Percentiles rank a stretch among this genome's conserved stretches.
Evolutionary conservation across 2,113 vertebrate genomes (phyloP).

Genomic region (Apeltes quadracus): DNA sequence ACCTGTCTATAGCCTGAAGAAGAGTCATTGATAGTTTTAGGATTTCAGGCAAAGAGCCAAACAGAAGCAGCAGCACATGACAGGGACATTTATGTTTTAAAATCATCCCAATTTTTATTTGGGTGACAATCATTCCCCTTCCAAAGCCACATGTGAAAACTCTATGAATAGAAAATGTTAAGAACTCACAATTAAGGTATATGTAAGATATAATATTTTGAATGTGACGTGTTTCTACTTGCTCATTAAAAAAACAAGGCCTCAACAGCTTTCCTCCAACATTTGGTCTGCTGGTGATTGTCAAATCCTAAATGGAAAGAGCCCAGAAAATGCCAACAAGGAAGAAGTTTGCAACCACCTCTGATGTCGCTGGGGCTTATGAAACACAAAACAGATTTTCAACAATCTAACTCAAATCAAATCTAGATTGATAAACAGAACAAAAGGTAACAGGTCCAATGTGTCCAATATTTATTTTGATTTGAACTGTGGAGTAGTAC

Average conservation of each 20-base stretch:
- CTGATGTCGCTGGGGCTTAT: not conserved
- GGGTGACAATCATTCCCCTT: not conserved
- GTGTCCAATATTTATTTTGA: not conserved
- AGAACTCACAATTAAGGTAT: not conserved
- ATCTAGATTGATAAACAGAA: not conserved
- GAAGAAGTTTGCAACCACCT: not conserved
- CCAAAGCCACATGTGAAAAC: not conserved
- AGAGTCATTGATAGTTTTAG: not conserved
- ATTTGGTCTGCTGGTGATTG: not conserved
- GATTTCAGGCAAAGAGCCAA: constrained; percentile 4
- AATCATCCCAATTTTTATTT: not conserved
- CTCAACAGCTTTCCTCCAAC: not conserved
- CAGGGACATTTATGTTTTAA: not conserved
- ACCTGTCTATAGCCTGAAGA: not conserved
- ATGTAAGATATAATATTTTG: not conserved
- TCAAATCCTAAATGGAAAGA: not conserved
- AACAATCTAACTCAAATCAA: not conserved
- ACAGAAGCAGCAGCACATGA: constrained; percentile 1
- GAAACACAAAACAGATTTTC: not conserved
- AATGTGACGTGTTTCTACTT: constrained; percentile 1
- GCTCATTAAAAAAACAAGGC: not conserved
- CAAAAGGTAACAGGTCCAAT: not conserved
- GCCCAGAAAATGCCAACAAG: not conserved
- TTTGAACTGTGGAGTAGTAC: not conserved
- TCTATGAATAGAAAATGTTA: too few relatives aligned